Conservation (phyloP, 2,113 vertebrate genomes). For the Vombatus ursinus region DNA sequence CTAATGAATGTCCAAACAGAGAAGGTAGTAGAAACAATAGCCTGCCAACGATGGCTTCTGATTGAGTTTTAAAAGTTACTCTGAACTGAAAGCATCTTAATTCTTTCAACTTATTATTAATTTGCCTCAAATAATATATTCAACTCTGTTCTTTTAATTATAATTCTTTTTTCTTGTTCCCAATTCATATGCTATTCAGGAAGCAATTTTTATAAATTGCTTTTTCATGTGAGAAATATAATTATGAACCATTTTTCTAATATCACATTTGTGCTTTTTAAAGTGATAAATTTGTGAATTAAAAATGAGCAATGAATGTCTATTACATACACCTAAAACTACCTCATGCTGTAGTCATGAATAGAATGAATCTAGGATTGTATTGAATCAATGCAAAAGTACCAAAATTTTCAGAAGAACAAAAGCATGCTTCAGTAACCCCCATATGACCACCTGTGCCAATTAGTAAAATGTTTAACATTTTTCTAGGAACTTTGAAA, state of each 20-base stretch:
- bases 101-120: constrained; percentile 69
- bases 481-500: constrained; percentile 34
- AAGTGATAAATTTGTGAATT: constrained; percentile 64
- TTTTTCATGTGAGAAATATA: constrained; percentile 70
- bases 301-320: constrained; percentile 59
- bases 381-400: constrained; percentile 23
- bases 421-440: background rate
- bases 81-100: constrained; percentile 47
- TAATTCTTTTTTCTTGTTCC: constrained; percentile 59
- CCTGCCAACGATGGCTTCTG: constrained; percentile 19
- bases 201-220: constrained; percentile 63
- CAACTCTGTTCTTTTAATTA: constrained; percentile 65
- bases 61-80: constrained; percentile 5
- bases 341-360: constrained; percentile 53
- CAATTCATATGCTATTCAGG: constrained; percentile 66
- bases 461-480: constrained; percentile 27
- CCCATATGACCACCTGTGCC: background rate
- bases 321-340: constrained; percentile 55
- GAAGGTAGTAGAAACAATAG: background rate
- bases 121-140: constrained; percentile 69
- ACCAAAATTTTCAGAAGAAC: constrained; percentile 47
- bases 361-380: constrained; percentile 37
- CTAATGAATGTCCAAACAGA: constrained; percentile 6
- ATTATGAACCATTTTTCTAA: constrained; percentile 62
- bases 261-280: constrained; percentile 57